Evolutionary conservation across 2,797 vertebrate species (phyloP).

Genomic region (Anguilla pacifica): DNA sequence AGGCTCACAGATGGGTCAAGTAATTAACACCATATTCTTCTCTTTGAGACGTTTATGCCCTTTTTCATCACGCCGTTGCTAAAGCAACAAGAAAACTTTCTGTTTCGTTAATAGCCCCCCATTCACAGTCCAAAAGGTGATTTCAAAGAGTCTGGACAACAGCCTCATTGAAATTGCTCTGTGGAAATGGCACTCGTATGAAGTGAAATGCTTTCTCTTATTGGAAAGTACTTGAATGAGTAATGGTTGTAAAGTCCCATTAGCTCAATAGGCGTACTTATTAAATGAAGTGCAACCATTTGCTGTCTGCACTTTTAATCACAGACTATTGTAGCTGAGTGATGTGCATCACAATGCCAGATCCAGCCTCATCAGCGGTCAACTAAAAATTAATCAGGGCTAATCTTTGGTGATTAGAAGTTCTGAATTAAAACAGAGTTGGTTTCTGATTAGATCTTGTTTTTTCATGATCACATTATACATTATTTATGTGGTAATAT

Average conservation of each 20-base stretch:
- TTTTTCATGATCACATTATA: not conserved
- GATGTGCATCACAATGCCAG: not conserved
- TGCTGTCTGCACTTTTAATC: not conserved
- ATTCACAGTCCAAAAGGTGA: not conserved
- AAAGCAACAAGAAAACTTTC: not conserved
- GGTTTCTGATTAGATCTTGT: not conserved
- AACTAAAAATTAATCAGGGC: not conserved
- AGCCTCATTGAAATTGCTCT: not conserved
- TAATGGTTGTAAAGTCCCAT: not conserved
- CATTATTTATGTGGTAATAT: no score
- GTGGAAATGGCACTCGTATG: not conserved
- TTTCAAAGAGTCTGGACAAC: not conserved
- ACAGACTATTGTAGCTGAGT: not conserved
- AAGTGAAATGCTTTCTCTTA: not conserved
- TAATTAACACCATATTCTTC: not conserved
- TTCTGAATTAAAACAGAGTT: not conserved
- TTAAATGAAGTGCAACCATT: not conserved
- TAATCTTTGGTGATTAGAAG: not conserved
- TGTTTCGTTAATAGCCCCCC: not conserved
- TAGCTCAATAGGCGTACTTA: not conserved
- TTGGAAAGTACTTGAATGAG: not conserved
- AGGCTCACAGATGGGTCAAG: not conserved
- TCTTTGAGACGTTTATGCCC: not conserved
- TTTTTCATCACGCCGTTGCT: not conserved
- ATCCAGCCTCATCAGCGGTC: not conserved